Evolutionary conservation across 2,113 vertebrate genomes (phyloP), one percentile per base, ranked within the genome.

Genomic region (Triplophysa tibetana): DNA sequence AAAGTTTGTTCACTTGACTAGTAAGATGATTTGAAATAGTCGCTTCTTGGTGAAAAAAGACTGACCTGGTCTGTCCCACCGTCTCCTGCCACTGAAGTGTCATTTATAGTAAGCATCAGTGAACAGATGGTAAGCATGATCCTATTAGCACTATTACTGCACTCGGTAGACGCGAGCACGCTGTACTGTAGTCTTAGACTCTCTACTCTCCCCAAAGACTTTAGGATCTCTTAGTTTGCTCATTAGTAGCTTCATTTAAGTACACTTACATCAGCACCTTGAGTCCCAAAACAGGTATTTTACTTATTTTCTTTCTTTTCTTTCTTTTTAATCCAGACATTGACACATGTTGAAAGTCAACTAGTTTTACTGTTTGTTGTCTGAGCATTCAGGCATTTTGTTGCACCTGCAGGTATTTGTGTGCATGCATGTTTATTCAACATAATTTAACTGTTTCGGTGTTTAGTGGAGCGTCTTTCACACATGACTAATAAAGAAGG

Each of bases 101-200:
- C 80, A 81, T 80, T 80, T 83, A 83, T 80, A 80, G 82, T 62
- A 61, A 73, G 45, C 66, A 70, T 76, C 58, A 48, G 19, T 66
- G 21, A 69, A 68, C 82, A 77, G 78, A 83, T 77, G 82, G 82
- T 8, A 64, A 58, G 62, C 61, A 41, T 50, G 82, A 80, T 83
- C 73, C 78, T 83, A 73, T 80, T 83, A 83, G 50, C 82, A 67
- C 78, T 41, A 77, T 77, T 80, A 77, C 66, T 56, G 67, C 54
- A 67, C 60, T 73, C 24, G 8, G 66, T 64, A 58, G 66, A 80
- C 19, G 19, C 29, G 23, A 68, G 68, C 56, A 45, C n/a, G 12
- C 61, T 70, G 65, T 76, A 76, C 70, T 54, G 10, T n/a, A 65
- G 26, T 52, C 63, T 75, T 11, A 24, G 16, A 17, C 19, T 62